Conservation (phyloP, 2,797 vertebrate genomes). For the Danio aesculapii region DNA sequence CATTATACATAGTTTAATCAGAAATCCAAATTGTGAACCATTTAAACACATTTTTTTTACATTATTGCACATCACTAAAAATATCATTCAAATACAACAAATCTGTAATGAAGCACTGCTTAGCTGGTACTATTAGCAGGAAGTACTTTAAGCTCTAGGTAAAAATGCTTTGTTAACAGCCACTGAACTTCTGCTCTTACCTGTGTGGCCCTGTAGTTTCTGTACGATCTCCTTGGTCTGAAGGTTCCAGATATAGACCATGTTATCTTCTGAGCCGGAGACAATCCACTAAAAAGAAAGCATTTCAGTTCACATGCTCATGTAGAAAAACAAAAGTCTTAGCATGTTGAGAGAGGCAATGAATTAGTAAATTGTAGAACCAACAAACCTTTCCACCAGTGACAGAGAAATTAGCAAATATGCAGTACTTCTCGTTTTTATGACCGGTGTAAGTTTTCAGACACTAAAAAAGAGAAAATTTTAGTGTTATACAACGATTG, state of each 20-base stretch:
- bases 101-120: neutral
- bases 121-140: neutral
- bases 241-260: slow-evolving; percentile 99
- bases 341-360: neutral
- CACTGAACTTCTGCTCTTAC: slow-evolving; percentile 69
- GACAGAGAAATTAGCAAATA: slow-evolving; percentile 98
- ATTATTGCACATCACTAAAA: neutral
- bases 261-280: slow-evolving; percentile 97
- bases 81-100: neutral
- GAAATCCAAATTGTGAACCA: too few relatives aligned
- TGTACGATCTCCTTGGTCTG: slow-evolving; percentile 99
- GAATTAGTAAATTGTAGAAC: neutral
- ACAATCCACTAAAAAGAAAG: slow-evolving; percentile 91
- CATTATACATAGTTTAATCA: too few relatives aligned
- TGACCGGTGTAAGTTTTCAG: slow-evolving; percentile 98
- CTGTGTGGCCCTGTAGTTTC: slow-evolving; percentile 98
- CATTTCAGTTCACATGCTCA: neutral
- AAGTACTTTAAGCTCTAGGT: neutral
- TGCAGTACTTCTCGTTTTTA: slow-evolving; percentile 99
- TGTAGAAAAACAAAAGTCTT: neutral
- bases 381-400: slow-evolving; percentile 94
- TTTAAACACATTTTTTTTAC: too few relatives aligned
- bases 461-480: slow-evolving; percentile 80
- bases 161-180: neutral
- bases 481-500: neutral